Percentiles rank a stretch among this genome's conserved stretches.
Evolutionary conservation across 2,797 vertebrate genomes (phyloP).

Genomic region (Otolemur crassicaudatus): DNA sequence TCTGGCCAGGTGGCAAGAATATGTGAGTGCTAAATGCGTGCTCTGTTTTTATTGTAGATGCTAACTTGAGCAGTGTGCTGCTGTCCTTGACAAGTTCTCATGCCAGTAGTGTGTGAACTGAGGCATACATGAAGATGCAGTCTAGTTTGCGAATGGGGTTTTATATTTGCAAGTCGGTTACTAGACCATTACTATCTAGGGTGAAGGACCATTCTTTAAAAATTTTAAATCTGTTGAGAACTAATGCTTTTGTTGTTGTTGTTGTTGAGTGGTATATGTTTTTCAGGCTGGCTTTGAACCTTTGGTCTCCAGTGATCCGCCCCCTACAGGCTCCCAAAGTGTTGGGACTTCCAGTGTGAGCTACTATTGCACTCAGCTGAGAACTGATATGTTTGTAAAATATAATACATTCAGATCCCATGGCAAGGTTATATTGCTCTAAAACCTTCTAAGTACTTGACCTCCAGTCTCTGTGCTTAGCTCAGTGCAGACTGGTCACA

Average conservation of each 20-base stretch:
- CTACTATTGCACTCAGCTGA: background rate
- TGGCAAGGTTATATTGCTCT: background rate
- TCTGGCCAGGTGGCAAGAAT: background rate
- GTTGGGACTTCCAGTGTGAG: background rate
- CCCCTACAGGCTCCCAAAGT: background rate
- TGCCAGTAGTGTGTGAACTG: background rate
- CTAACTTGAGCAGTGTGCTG: rapidly evolving
- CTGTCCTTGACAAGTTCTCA: background rate
- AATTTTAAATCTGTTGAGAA: background rate
- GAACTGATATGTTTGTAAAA: background rate
- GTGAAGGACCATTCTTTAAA: background rate
- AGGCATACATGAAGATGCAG: background rate
- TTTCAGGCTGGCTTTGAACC: background rate
- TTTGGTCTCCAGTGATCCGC: background rate
- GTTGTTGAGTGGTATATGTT: background rate
- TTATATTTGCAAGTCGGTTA: background rate
- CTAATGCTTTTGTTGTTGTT: background rate
- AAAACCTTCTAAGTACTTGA: background rate
- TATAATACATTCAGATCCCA: background rate
- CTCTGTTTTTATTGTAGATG: too few species aligned
- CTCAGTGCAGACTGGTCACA: background rate
- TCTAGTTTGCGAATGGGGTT: background rate
- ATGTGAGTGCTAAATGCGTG: background rate
- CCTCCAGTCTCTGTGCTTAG: background rate
- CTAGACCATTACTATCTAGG: background rate